Percentiles rank a stretch among this genome's conserved stretches.
Conservation (phyloP, 2,888 invertebrate genomes). For the Chouioia cunea region DNA sequence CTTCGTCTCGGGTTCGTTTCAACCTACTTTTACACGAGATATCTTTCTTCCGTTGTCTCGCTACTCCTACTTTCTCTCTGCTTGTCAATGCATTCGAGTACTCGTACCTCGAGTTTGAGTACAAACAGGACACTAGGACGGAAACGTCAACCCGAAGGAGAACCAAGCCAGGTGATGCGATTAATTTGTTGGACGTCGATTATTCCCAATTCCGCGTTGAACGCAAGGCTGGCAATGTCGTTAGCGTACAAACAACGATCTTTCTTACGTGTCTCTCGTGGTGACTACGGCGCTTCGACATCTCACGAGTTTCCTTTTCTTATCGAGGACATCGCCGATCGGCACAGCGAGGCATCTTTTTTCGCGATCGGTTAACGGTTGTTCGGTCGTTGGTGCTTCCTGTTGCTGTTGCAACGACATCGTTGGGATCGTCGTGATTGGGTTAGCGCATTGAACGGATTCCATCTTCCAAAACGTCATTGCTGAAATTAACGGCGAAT, state of each 20-base stretch:
- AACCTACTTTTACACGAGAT: no score
- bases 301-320: constrained; percentile 62
- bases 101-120: no score
- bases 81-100: no score
- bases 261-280: constrained; percentile 53
- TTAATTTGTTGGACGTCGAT: background rate
- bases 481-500: constrained; percentile 20
- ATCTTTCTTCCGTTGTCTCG: no score
- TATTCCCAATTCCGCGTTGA: no score
- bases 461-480: constrained; percentile 15
- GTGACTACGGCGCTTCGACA: constrained; percentile 57
- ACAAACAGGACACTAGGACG: background rate
- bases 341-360: constrained; percentile 66
- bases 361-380: constrained; percentile 63
- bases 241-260: no score
- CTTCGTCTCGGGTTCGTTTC: no score
- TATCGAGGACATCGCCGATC: constrained; percentile 63
- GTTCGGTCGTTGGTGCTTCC: constrained; percentile 2
- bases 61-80: no score
- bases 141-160: constrained; percentile 13
- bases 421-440: no score
- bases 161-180: background rate
- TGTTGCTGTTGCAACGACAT: background rate
- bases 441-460: no score
- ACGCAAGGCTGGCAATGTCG: no score